Evolutionary conservation across 2,113 vertebrate species (phyloP).

Genomic region (Ophiodon elongatus): DNA sequence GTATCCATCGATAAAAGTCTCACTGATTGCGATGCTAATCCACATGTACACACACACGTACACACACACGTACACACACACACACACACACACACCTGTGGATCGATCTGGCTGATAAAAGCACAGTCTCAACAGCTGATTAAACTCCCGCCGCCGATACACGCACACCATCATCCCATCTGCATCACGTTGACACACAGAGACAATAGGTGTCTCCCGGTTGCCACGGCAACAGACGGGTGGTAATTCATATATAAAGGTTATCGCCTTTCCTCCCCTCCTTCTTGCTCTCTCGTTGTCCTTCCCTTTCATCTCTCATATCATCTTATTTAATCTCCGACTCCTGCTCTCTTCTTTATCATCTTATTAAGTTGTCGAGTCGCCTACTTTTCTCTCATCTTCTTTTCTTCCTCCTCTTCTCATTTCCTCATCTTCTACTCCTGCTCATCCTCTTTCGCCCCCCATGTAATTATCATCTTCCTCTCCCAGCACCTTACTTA

Average conservation of each 20-base stretch:
- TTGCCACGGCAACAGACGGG: constrained; percentile 49
- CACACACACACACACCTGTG: constrained; percentile 7
- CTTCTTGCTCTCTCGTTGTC: constrained; percentile 3
- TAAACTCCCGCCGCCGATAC: constrained; percentile 2
- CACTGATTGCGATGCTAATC: constrained; percentile 41
- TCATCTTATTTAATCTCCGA: background rate
- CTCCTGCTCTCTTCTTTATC: background rate
- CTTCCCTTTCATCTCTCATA: constrained; percentile 18
- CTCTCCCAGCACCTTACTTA: constrained; percentile 6
- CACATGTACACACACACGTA: constrained; percentile 18
- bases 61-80: constrained; percentile 14
- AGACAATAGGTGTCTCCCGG: constrained; percentile 32
- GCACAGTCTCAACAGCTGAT: constrained; percentile 43
- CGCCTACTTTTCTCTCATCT: background rate
- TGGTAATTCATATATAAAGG: constrained; percentile 39
- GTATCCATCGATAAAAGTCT: constrained; percentile 54
- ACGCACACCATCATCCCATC: constrained; percentile 9
- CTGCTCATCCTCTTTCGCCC: background rate
- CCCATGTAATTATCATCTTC: constrained; percentile 32
- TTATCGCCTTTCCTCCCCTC: constrained; percentile 9
- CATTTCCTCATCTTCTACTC: background rate
- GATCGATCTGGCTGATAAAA: constrained; percentile 35
- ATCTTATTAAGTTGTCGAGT: background rate
- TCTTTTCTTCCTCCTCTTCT: background rate
- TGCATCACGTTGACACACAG: constrained; percentile 14